A percentile compares a stretch with the other conserved stretches of the same genome.
Evolutionary conservation across 2,113 vertebrate genomes (phyloP).

Genomic region (Stigmatopora nigra): DNA sequence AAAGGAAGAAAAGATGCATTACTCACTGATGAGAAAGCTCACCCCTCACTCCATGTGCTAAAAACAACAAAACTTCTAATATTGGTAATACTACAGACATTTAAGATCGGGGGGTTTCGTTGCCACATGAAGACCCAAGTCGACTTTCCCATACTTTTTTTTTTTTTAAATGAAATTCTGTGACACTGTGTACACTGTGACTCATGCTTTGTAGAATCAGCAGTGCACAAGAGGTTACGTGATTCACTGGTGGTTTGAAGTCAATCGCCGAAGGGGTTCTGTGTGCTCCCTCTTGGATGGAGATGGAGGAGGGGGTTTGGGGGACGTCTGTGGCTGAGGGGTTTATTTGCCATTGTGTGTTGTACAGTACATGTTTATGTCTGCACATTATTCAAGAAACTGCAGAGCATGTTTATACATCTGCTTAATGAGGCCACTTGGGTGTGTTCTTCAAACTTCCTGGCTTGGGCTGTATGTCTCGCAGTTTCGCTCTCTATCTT

Average conservation of each 20-base stretch:
- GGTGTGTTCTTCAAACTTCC: constrained; percentile 44
- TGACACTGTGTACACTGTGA: constrained; percentile 32
- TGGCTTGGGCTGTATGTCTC: constrained; percentile 20
- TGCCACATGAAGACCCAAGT: constrained; percentile 14
- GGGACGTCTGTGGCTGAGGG: background rate
- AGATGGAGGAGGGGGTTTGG: constrained; percentile 31
- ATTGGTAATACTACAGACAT: constrained; percentile 19
- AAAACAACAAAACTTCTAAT: constrained; percentile 37
- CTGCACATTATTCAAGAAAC: constrained; percentile 17
- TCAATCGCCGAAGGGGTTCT: constrained; percentile 49
- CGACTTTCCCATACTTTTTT: constrained; percentile 20
- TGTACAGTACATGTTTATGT: constrained; percentile 33
- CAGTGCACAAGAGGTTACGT: constrained; percentile 23
- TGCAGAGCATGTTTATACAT: constrained; percentile 30
- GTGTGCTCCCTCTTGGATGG: constrained; percentile 29
- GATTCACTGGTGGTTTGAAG: constrained; percentile 20
- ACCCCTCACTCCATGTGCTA: constrained; percentile 6
- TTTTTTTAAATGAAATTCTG: constrained; percentile 10
- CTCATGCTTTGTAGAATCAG: constrained; percentile 44
- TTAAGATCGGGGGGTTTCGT: constrained; percentile 22
- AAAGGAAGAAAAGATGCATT: constrained; percentile 5
- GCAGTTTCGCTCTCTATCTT: constrained; percentile 23
- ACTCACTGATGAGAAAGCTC: constrained; percentile 6
- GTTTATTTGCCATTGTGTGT: constrained; percentile 31
- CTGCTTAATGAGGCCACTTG: constrained; percentile 32